Evolutionary conservation across 1,140 invertebrate species (phyloP), one percentile per base, ranked within the genome.

Genomic region (Brachionus plicatilis): DNA sequence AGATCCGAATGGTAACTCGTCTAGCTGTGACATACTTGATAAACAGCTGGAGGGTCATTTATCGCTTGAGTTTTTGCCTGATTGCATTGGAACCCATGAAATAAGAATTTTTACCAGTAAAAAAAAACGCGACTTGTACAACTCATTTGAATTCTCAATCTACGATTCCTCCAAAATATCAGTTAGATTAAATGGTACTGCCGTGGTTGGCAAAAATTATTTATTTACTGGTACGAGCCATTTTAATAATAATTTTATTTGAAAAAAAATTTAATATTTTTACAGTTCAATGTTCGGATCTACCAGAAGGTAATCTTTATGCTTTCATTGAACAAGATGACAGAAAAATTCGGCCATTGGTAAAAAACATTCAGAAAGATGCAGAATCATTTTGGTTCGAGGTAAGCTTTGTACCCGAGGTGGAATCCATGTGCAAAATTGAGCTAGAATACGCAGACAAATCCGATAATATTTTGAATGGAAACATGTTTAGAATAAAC

Each of bases 101-200:
- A 76, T 76, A 50, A 47, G 43, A 76, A 76, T 76, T 24, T 76
- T 76, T 29, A 24, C 45, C 7, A 27, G 53, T 11, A 76, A 76
- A 24, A 50, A 47, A 33, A 76, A 27, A 14, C 41, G 45, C 24
- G 12, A 47, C 12, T 27, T 47, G 17, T 76, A 76, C 20, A 76
- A 76, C 27, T 76, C 72, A 12, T 76, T 76, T 27, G 43, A 76
- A 12, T 76, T 76, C 43, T 27, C 27, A 27, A 76, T 76, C 8
- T 76, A 50, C 20, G 72, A 76, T 24, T 76, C 72, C 14, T 76
- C 72, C 8, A 76, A 76, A 33, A 20, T 76, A 14, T 12, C 41
- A 47, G 17, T 76, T 37, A 50, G 27, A 76, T 14, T 29, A 20
- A 50, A 50, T 47, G 45, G 47, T 24, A 14, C 43, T 3, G 72